Evolutionary conservation across 2,113 vertebrate genomes (phyloP).

Genomic region (Brachirus orientalis): DNA sequence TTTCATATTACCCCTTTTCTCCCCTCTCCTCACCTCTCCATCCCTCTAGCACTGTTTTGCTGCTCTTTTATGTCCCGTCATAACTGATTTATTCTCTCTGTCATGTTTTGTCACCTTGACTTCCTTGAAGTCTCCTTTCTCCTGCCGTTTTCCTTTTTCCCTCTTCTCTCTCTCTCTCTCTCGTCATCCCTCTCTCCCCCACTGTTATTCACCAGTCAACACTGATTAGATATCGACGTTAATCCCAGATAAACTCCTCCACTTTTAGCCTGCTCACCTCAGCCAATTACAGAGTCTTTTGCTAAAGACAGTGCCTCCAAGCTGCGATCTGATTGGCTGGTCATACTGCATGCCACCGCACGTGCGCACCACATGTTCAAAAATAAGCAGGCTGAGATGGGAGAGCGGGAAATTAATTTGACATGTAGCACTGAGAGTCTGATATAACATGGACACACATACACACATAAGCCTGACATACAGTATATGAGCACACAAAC

Average conservation of each 20-base stretch:
- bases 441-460: constrained; percentile 26
- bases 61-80: constrained; percentile 22
- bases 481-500: constrained; percentile 22
- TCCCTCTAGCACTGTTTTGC: background rate
- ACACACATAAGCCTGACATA: constrained; percentile 3
- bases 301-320: constrained; percentile 7
- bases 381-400: constrained; percentile 32
- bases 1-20: background rate
- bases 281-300: constrained; percentile 42
- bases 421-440: constrained; percentile 38
- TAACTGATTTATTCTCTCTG: constrained; percentile 7
- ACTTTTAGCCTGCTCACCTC: constrained; percentile 29
- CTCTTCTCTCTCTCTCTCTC: background rate
- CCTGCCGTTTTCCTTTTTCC: background rate
- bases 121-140: background rate
- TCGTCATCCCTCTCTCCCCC: background rate
- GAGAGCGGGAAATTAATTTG: constrained; percentile 52
- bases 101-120: background rate
- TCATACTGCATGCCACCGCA: constrained; percentile 3
- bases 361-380: constrained; percentile 3
- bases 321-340: constrained; percentile 6
- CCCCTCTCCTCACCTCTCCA: background rate
- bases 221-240: constrained; percentile 67
- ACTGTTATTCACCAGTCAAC: constrained; percentile 62
- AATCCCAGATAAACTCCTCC: constrained; percentile 68